Evolutionary conservation across 2,888 invertebrate species (phyloP), one percentile per base, ranked within the genome.

Genomic region (Agrochola litura): DNA sequence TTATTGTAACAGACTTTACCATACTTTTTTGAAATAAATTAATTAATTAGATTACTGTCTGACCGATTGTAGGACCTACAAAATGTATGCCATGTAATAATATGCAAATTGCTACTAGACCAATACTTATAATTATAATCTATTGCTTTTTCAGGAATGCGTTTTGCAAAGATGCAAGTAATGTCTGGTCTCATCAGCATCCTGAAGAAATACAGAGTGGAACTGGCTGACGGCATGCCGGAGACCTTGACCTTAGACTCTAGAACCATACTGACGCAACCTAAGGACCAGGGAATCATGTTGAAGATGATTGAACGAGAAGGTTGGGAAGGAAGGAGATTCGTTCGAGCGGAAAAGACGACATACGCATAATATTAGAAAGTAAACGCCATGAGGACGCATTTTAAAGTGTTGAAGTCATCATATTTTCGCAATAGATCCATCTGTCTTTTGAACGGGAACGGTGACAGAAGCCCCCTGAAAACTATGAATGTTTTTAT

Each of bases 131-230:
- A n/a, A n/a, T n/a, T n/a, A 12, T 49, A 52, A 30, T 3, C 9
- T 22, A 8, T 43, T 54, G 0, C 0, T 37, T 63, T 63, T 58
- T 3, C 60, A 79, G 79, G 79, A 37, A 58, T 64, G 58, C 82
- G 79, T 9, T 79, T 79, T 25, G 56, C 79, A 19, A 79, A 88
- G 74, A 92, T 93, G 92, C 92, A 92, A 76, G 88, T 92, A 74
- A 52, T 92, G 41, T 83, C 92, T 0, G 91, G 91, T 0, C 77
- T 93, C n/a, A 71, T 93, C 52, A 91, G 90, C 1, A 30, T 93
- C 14, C 77, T 93, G 74, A 92, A 88, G 82, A 90, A 89, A 22
- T 93, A 91, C 79, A 82, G 82, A 16, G 75, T 92, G 60, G 88
- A 90, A 52, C 56, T 92, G 43, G 89, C 91, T 0, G 84, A 85